Percentiles rank a stretch among this genome's conserved stretches.
Conservation (phyloP, 2,797 vertebrate species). For the Anolis apletophallus region DNA sequence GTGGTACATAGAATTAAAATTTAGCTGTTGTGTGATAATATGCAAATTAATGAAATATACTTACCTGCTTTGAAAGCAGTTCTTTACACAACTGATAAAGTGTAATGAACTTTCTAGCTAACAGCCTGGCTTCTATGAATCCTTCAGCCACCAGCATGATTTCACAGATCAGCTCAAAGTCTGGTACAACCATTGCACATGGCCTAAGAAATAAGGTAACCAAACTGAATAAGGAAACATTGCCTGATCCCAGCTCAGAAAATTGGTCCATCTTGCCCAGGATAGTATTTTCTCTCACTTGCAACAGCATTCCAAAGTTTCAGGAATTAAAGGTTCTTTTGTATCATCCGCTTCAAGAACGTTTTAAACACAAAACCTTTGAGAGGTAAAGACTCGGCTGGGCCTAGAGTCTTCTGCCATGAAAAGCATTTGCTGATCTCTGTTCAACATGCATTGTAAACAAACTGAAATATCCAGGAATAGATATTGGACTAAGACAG, state of each 20-base stretch:
- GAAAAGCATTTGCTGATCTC: background rate
- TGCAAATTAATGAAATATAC: background rate
- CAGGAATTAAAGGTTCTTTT: background rate
- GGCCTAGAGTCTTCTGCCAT: background rate
- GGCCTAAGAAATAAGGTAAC: constrained; percentile 78
- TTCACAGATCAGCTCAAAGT: constrained; percentile 98
- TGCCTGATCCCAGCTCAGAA: background rate
- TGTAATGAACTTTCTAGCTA: constrained; percentile 95
- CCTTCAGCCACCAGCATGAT: constrained; percentile 98
- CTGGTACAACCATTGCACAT: constrained; percentile 97
- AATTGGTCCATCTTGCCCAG: too few species aligned
- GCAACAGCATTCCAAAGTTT: background rate
- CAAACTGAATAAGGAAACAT: background rate
- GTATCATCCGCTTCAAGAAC: background rate
- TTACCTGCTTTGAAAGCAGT: constrained; percentile 95
- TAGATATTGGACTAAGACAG: background rate
- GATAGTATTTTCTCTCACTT: too few species aligned
- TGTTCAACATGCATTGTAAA: background rate
- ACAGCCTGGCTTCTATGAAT: constrained; percentile 86
- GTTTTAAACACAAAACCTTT: background rate
- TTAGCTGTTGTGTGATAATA: background rate
- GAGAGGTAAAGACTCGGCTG: background rate
- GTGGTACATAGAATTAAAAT: background rate
- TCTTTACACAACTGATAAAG: constrained; percentile 95
- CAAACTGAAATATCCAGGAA: background rate